These are phyloP conservation scores for Arvicanthis niloticus DNA, from an alignment of 2,113 vertebrate species.

Conservation along the genomic window DNA sequence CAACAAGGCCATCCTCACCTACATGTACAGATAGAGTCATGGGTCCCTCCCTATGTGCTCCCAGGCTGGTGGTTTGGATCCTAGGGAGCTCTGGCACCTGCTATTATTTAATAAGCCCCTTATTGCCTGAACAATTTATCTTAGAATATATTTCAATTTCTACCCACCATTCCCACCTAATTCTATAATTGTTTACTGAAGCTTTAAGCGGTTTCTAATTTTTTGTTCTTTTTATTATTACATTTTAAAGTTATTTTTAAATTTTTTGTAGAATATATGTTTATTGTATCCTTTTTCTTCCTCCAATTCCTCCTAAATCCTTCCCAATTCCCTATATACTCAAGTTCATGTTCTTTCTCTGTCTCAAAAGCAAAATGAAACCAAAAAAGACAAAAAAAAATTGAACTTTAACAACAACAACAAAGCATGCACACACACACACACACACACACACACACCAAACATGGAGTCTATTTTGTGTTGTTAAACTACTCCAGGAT, in stretches of 20 bases:
- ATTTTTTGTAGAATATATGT: not conserved
- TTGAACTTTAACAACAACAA: not conserved
- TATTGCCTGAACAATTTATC: not conserved
- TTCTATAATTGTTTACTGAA: not conserved
- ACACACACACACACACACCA: not conserved
- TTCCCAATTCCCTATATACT: not conserved
- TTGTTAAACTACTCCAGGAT: not conserved
- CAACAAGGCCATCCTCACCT: too few relatives aligned
- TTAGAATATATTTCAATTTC: not conserved
- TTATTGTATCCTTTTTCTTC: not conserved
- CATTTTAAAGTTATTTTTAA: not conserved
- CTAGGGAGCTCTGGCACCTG: too few relatives aligned
- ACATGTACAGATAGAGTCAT: too few relatives aligned
- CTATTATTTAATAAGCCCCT: not conserved
- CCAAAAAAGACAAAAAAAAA: not conserved
- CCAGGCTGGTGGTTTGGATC: too few relatives aligned
- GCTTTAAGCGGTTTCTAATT: constrained; percentile 9
- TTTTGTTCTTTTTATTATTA: not conserved
- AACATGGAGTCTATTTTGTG: not conserved
- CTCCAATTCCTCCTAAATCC: not conserved
- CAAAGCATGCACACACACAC: accelerated
- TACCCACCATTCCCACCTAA: not conserved
- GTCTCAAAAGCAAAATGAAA: not conserved
- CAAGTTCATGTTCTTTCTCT: not conserved
- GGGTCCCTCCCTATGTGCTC: too few relatives aligned